phyloP scores from a whole-genome alignment of 2,797 vertebrate species.

The Erethizon dorsatum region DNA sequence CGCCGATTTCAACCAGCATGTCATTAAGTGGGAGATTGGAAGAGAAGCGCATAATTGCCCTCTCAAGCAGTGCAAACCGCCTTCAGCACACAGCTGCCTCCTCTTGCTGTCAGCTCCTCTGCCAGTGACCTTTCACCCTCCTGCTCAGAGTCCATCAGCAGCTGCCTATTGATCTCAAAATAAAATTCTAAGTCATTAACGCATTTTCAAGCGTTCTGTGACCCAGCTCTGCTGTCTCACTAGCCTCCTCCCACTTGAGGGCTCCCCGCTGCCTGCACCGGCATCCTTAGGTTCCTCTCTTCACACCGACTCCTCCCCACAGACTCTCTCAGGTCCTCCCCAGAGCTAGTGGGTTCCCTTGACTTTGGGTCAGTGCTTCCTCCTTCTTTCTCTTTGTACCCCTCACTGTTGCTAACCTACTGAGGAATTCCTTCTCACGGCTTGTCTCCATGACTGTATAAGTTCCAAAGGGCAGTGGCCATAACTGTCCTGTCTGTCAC shows the following conservation, averaged over 20 bases:
- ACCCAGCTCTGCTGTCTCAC: background rate
- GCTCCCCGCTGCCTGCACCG: background rate
- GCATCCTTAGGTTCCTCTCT: too few species aligned
- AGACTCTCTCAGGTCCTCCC: background rate
- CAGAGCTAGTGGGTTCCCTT: background rate
- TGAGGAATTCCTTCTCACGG: accelerated
- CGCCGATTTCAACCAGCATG: background rate
- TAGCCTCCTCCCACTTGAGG: too few species aligned
- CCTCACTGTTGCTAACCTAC: background rate
- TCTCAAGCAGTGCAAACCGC: background rate
- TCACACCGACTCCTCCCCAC: accelerated
- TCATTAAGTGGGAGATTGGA: background rate
- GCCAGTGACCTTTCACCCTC: background rate
- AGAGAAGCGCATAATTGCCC: background rate
- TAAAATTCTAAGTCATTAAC: background rate
- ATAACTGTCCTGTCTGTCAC: accelerated
- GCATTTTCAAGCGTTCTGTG: background rate
- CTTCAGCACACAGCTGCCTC: background rate
- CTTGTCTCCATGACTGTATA: background rate
- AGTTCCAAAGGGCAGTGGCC: background rate
- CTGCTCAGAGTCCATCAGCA: background rate
- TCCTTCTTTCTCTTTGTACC: background rate
- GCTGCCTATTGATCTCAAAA: background rate
- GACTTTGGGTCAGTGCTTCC: background rate
- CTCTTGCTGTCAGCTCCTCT: background rate